These are phyloP conservation scores for Propithecus deckenii DNA, from an alignment of 2,797 vertebrate species.

Conservation along the genomic window DNA sequence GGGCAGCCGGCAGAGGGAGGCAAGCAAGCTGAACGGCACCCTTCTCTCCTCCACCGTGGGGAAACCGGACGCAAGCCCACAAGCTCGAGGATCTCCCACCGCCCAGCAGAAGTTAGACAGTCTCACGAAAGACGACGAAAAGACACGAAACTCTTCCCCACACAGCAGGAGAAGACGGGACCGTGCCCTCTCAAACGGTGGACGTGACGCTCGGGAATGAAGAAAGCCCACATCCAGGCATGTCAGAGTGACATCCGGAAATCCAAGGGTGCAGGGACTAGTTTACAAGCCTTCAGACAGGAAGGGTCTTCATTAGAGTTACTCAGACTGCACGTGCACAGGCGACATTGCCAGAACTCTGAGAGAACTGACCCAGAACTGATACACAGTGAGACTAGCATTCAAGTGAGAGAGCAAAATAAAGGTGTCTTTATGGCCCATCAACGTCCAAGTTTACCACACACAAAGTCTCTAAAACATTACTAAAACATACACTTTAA, in stretches of 20 bases:
- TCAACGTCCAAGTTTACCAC: not conserved
- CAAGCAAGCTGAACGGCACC: no score
- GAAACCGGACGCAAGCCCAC: not conserved
- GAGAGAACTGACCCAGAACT: not conserved
- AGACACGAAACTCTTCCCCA: not conserved
- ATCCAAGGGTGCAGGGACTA: not conserved
- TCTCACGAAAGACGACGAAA: not conserved
- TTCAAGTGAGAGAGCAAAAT: not conserved
- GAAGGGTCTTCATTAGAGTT: not conserved
- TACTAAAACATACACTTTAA: not conserved
- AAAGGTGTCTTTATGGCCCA: not conserved
- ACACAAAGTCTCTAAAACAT: not conserved
- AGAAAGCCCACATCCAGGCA: accelerated
- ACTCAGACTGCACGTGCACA: not conserved
- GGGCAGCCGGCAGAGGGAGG: not conserved
- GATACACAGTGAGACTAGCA: not conserved
- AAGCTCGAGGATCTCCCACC: not conserved
- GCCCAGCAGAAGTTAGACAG: not conserved
- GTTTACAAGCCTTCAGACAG: not conserved
- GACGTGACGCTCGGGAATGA: no score
- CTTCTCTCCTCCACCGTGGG: not conserved
- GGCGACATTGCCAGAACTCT: not conserved
- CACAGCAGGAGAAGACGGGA: not conserved
- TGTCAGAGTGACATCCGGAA: not conserved
- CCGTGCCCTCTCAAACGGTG: not conserved